These are phyloP conservation scores for Siniperca obscura DNA, from an alignment of 2,797 vertebrate species.

Conservation along the genomic window DNA sequence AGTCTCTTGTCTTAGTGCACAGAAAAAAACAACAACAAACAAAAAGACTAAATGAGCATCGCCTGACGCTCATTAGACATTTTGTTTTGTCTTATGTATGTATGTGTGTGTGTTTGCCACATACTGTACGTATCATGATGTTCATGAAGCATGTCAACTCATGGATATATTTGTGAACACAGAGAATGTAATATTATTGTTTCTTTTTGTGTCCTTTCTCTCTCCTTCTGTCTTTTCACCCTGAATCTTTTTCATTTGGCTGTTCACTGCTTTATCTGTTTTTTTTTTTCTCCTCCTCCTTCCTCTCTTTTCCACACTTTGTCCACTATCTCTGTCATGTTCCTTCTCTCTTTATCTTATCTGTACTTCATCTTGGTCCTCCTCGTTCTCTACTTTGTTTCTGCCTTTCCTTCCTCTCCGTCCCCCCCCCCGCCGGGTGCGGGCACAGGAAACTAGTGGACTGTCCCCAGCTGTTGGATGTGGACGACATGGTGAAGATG, in stretches of 20 bases:
- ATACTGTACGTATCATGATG: conserved; percentile 65
- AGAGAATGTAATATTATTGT: conserved; percentile 87
- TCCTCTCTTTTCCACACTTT: conserved; percentile 44
- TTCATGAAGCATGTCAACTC: conserved; percentile 87
- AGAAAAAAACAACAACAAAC: conserved; percentile 76
- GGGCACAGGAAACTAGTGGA: conserved; percentile 95
- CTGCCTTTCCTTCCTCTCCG: conserved; percentile 51
- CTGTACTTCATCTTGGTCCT: conserved; percentile 30
- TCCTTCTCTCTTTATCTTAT: conserved; percentile 61
- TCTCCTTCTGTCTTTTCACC: conserved; percentile 74
- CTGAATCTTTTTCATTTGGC: conserved; percentile 77
- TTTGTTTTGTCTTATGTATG: conserved; percentile 76
- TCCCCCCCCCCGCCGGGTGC: conserved; percentile 65
- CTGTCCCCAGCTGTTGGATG: conserved; percentile 98
- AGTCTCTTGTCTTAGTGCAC: conserved; percentile 51
- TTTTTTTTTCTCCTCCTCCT: conserved; percentile 35
- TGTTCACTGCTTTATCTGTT: conserved; percentile 81
- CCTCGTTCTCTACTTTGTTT: conserved; percentile 28
- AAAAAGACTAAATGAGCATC: conserved; percentile 77
- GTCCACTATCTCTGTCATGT: conserved; percentile 59
- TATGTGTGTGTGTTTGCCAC: conserved; percentile 64
- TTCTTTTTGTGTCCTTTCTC: conserved; percentile 78
- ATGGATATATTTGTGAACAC: conserved; percentile 84
- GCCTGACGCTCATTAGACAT: conserved; percentile 73
- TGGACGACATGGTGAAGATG: conserved; percentile 99